These are phyloP conservation scores for Xiphydria camelus DNA, from an alignment of 2,888 invertebrate genomes.

Conservation along the genomic window DNA sequence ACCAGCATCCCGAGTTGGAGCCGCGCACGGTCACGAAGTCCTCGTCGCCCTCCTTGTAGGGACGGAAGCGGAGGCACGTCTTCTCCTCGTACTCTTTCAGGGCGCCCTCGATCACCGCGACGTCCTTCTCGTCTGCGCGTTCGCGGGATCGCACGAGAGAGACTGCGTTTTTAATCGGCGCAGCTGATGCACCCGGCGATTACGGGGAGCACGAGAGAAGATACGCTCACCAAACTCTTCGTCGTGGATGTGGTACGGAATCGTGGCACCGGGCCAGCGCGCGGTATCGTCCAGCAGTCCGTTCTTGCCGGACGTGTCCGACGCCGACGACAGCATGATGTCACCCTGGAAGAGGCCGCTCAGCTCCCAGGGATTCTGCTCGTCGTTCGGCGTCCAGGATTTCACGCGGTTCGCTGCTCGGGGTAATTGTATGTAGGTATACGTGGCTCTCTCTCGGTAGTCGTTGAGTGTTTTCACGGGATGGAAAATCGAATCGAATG, in stretches of 20 bases:
- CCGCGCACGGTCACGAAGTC: slow-evolving; percentile 65
- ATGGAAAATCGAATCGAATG: no score
- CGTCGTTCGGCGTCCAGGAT: slow-evolving; percentile 58
- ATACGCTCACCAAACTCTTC: slow-evolving; percentile 60
- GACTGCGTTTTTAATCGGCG: background rate
- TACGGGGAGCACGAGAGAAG: background rate
- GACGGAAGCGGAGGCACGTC: slow-evolving; percentile 68
- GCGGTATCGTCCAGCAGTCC: slow-evolving; percentile 57
- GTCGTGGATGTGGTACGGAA: slow-evolving; percentile 62
- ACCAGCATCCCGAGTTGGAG: slow-evolving; percentile 67
- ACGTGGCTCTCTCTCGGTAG: background rate
- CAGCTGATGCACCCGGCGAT: no score
- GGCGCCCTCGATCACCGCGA: slow-evolving; percentile 61
- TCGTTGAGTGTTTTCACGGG: no score
- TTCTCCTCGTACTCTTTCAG: slow-evolving; percentile 65
- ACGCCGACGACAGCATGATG: slow-evolving; percentile 60
- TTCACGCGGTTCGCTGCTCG: slow-evolving; percentile 42
- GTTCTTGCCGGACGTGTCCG: slow-evolving; percentile 50
- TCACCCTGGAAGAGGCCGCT: slow-evolving; percentile 67
- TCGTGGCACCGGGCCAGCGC: slow-evolving; percentile 62
- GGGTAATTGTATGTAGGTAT: no score
- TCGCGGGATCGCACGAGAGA: background rate
- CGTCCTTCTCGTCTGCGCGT: slow-evolving; percentile 54
- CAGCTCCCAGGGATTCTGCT: slow-evolving; percentile 62
- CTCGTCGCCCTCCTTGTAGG: slow-evolving; percentile 61